Evolutionary conservation across 30 jellyfish, hydroid and myxozoan genomes (phyloP).

Genomic region (Sanderia malayensis): DNA sequence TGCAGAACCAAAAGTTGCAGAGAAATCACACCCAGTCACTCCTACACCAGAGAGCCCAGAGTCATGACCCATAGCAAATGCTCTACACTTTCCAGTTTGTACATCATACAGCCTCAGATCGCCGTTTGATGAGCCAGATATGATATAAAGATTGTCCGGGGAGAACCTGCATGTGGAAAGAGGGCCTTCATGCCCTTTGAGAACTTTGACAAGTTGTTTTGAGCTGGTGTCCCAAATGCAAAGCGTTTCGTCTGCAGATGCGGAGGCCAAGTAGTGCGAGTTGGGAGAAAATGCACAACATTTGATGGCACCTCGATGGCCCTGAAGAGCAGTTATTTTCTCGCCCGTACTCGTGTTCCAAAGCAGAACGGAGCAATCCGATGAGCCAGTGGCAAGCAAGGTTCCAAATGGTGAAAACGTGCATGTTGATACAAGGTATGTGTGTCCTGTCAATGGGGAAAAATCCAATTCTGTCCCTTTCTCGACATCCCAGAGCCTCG

Average conservation of each 20-base stretch:
- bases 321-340: conserved; percentile 59
- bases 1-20: conserved; percentile 82
- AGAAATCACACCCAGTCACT: conserved; percentile 89
- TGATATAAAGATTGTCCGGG: conserved; percentile 77
- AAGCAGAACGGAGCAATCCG: conserved; percentile 72
- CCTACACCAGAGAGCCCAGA: conserved; percentile 92
- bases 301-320: conserved; percentile 74
- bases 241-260: conserved; percentile 75
- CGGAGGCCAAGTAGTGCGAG: conserved; percentile 69
- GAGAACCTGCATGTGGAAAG: conserved; percentile 83
- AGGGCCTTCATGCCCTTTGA: conserved; percentile 74
- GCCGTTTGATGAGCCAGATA: conserved; percentile 90
- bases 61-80: conserved; percentile 76
- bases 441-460: conserved; percentile 83
- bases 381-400: conserved; percentile 88
- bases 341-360: conserved; percentile 84
- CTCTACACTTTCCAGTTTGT: conserved; percentile 71
- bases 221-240: conserved; percentile 77
- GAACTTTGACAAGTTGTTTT: conserved; percentile 41
- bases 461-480: conserved; percentile 58
- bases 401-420: conserved; percentile 91
- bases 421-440: conserved; percentile 71
- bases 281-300: conserved; percentile 81
- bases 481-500: conserved; percentile 71
- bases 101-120: conserved; percentile 78